These are phyloP conservation scores for Pomacea maculata DNA, from an alignment of 1,140 invertebrate species.

Conservation along the genomic window DNA sequence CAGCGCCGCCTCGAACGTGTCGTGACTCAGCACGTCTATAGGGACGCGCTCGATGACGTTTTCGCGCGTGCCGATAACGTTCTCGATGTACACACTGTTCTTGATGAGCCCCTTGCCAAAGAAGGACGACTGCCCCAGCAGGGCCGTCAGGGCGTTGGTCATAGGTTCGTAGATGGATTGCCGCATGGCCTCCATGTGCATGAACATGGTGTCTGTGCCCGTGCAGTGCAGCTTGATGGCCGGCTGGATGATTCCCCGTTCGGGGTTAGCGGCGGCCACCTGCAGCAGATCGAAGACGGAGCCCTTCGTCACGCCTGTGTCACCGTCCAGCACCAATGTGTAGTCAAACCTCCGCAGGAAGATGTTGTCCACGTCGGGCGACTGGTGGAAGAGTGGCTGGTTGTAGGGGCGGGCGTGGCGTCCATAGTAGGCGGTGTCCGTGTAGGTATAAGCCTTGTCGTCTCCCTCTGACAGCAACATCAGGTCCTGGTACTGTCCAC, in stretches of 20 bases:
- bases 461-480: slow-evolving; percentile 58
- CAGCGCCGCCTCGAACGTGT: slow-evolving; percentile 58
- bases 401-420: slow-evolving; percentile 41
- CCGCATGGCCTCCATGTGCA: slow-evolving; percentile 54
- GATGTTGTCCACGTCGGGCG: slow-evolving; percentile 53
- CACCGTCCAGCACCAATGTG: slow-evolving; percentile 57
- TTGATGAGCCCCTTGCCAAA: slow-evolving; percentile 58
- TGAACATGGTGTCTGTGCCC: slow-evolving; percentile 53
- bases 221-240: slow-evolving; percentile 52
- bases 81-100: slow-evolving; percentile 56
- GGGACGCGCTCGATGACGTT: slow-evolving; percentile 57
- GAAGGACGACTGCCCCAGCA: slow-evolving; percentile 54
- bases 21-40: slow-evolving; percentile 61
- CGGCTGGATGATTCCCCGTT: slow-evolving; percentile 58
- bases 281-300: slow-evolving; percentile 46
- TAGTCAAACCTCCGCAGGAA: slow-evolving; percentile 53
- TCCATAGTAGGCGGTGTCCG: slow-evolving; percentile 50
- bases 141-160: slow-evolving; percentile 53
- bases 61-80: slow-evolving; percentile 51
- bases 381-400: slow-evolving; percentile 50
- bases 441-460: slow-evolving; percentile 50
- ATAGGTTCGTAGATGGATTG: slow-evolving; percentile 56
- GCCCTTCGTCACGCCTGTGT: slow-evolving; percentile 50
- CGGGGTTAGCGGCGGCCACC: slow-evolving; percentile 57
- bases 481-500: slow-evolving; percentile 61